These are phyloP conservation scores for Stratiomys singularior DNA, from an alignment of 2,888 invertebrate genomes.

Conservation along the genomic window DNA sequence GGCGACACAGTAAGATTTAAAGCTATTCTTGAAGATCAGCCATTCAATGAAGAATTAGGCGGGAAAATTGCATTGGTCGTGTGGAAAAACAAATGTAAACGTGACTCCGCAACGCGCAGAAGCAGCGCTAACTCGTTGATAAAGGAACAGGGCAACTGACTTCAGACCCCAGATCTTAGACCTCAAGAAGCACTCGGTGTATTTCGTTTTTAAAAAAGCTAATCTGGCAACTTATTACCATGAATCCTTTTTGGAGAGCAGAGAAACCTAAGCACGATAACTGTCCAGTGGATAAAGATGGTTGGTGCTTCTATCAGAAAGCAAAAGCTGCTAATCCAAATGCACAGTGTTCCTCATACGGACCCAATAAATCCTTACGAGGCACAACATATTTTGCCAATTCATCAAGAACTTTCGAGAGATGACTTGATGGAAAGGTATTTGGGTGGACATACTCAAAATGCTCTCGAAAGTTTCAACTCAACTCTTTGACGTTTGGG, in stretches of 20 bases:
- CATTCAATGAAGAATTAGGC: not conserved
- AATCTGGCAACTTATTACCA: not conserved
- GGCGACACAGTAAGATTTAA: not conserved
- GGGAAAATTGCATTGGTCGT: not conserved
- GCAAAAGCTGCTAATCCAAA: not conserved
- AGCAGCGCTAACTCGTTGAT: not conserved
- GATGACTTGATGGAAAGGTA: too few relatives aligned
- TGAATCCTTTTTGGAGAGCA: not conserved
- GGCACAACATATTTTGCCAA: not conserved
- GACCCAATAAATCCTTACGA: not conserved
- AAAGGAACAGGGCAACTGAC: not conserved
- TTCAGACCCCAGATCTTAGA: not conserved
- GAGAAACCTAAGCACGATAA: not conserved
- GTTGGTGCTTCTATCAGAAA: not conserved
- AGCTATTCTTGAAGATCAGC: not conserved
- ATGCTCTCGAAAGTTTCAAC: too few relatives aligned
- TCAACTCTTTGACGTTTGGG: too few relatives aligned
- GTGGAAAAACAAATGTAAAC: not conserved
- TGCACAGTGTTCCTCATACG: not conserved
- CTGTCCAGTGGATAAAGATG: not conserved
- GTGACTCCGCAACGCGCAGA: conserved; percentile 1
- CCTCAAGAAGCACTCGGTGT: not conserved
- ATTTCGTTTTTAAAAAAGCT: not conserved
- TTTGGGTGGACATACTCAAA: too few relatives aligned
- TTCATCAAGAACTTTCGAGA: too few relatives aligned